These are phyloP conservation scores for Daktulosphaira vitifoliae DNA, from an alignment of 1,140 invertebrate genomes.

Conservation along the genomic window DNA sequence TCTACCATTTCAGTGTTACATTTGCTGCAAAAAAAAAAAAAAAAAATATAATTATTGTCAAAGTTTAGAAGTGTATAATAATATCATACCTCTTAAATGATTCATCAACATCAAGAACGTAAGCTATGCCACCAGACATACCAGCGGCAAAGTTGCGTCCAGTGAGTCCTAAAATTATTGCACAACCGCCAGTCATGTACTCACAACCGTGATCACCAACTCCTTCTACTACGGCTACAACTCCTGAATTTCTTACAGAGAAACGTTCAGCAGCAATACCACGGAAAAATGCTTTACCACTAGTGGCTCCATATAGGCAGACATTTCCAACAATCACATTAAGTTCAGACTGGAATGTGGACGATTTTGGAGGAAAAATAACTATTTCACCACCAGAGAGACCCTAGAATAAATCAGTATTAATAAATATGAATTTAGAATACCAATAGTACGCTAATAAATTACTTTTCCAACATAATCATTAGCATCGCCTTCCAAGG, in stretches of 20 bases:
- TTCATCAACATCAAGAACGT: slow-evolving; percentile 82
- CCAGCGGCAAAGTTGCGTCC: slow-evolving; percentile 98
- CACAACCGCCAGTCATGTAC: slow-evolving; percentile 96
- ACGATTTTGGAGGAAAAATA: slow-evolving; percentile 83
- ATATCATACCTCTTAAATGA: slow-evolving; percentile 56
- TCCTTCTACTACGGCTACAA: slow-evolving; percentile 80
- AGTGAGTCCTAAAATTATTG: slow-evolving; percentile 85
- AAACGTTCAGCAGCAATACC: slow-evolving; percentile 97
- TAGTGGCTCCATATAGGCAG: slow-evolving; percentile 93
- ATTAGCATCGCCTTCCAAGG: slow-evolving; percentile 93
- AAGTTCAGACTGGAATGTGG: slow-evolving; percentile 70
- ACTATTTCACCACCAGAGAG: slow-evolving; percentile 91
- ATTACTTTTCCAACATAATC: slow-evolving; percentile 88
- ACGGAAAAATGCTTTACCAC: slow-evolving; percentile 87
- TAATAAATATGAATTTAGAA: too few species aligned
- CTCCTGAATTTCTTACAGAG: slow-evolving; percentile 95
- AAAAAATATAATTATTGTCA: slow-evolving; percentile 10
- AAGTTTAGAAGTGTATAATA: background rate
- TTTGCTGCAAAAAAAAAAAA: slow-evolving; percentile 49
- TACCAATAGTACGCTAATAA: background rate
- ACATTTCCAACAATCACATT: slow-evolving; percentile 99
- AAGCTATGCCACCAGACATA: slow-evolving; percentile 96
- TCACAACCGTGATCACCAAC: slow-evolving; percentile 99
- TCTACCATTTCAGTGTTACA: slow-evolving; percentile 91
- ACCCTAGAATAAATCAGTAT: slow-evolving; percentile 52